Percentiles rank a stretch among this genome's conserved stretches.
These are phyloP conservation scores for Lasioglossum pauxillum DNA, from an alignment of 2,888 invertebrate genomes.

Conservation along the genomic window DNA sequence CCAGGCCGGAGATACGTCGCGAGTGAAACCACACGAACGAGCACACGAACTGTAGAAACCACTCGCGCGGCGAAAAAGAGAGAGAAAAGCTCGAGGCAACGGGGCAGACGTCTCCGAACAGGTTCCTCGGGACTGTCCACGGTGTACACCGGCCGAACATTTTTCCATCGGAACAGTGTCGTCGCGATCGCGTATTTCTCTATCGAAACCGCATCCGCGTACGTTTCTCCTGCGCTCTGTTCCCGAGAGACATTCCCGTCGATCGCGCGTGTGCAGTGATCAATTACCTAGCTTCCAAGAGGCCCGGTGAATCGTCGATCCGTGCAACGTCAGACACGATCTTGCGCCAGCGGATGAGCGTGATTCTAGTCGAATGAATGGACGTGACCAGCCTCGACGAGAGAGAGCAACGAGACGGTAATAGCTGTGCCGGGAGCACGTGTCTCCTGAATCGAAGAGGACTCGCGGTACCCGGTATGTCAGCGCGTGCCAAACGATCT, in stretches of 20 bases:
- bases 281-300: background rate
- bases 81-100: constrained; percentile 29
- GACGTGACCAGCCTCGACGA: constrained; percentile 51
- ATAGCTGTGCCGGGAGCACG: constrained; percentile 25
- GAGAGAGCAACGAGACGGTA: constrained; percentile 8
- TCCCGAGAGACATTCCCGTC: background rate
- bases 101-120: constrained; percentile 4
- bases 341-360: constrained; percentile 42
- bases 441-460: constrained; percentile 37
- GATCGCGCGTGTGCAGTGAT: background rate
- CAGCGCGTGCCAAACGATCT: constrained; percentile 40
- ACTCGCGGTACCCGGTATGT: constrained; percentile 17
- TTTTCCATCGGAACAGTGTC: background rate
- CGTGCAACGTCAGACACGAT: constrained; percentile 32
- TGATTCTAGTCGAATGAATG: constrained; percentile 49
- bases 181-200: constrained; percentile 13
- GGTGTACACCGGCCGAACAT: constrained; percentile 3
- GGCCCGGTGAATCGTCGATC: background rate
- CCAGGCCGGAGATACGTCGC: constrained; percentile 43
- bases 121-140: constrained; percentile 12
- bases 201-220: constrained; percentile 13
- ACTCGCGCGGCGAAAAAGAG: constrained; percentile 23
- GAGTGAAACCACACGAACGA: constrained; percentile 50
- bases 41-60: constrained; percentile 26
- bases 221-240: constrained; percentile 15